Evolutionary conservation across 2,797 vertebrate species (phyloP), one percentile per base, ranked within the genome.

Genomic region (Cuniculus paca): DNA sequence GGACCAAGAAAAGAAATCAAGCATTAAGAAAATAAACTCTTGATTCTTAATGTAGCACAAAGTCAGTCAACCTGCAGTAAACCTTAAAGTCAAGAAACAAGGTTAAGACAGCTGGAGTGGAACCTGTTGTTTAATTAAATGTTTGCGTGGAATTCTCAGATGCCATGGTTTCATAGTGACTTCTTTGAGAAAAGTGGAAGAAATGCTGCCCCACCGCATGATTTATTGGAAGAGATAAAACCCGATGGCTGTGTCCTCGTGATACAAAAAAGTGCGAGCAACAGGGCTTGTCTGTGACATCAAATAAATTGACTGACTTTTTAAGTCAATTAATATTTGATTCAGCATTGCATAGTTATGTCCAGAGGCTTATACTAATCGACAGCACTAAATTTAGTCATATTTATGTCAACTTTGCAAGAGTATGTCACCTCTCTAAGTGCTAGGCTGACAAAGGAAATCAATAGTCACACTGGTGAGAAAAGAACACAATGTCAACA

Each of bases 371-470:
- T 20, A 42, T 36, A n/a, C 84, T 56, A 31, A 79, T 42, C 56
- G n/a, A 48, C 10, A 79, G 45, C 56, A 63, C 56, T 83, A 94
- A 88, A 91, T 81, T 28, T 88, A 84, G 52, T 72, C 84, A 70
- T 42, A 75, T 50, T 42, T 92, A 48, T 34, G 84, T 79, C 86
- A 61, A 48, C 80, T 94, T 77, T 61, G 28, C 26, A 88, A 81
- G 50, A 34, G 22, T 17, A 28, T 56, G 16, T n/a, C 60, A 45
- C 20, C 45, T 68, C 56, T 36, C 11, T 58, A 65, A 28, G 60
- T 45, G 45, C 68, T 39, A n/a, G 19, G 58, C 65, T 89, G 45
- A 96, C 82, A 92, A 84, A 88, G 65, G 92, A 78, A 95, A 89
- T 75, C 90, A 90, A 42, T 86, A 56, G 79, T 28, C 36, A 65